Evolutionary conservation across 2,113 vertebrate species (phyloP).

Genomic region (Ameiurus melas): DNA sequence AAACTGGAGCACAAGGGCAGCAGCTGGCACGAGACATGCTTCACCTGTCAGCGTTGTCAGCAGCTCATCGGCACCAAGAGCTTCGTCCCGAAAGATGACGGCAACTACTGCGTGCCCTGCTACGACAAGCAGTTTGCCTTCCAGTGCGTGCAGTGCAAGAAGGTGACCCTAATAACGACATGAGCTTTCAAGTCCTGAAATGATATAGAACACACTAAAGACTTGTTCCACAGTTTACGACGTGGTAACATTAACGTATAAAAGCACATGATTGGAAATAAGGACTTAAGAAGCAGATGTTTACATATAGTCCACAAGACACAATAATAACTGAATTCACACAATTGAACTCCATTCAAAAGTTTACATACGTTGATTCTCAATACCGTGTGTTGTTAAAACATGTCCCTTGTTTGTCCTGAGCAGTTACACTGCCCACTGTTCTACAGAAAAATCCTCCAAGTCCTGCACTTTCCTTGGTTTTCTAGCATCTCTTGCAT

Average conservation of each 20-base stretch:
- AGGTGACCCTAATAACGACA: not conserved
- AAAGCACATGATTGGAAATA: not conserved
- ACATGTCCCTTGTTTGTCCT: too few relatives aligned
- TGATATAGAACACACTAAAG: not conserved
- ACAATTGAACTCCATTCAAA: too few relatives aligned
- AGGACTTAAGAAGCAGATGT: too few relatives aligned
- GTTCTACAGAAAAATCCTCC: too few relatives aligned
- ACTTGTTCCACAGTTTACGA: not conserved
- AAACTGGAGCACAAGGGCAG: conserved; percentile 10
- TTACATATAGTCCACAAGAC: too few relatives aligned
- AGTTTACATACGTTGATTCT: too few relatives aligned
- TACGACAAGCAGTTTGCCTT: conserved; percentile 3
- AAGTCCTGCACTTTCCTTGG: too few relatives aligned
- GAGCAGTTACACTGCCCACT: too few relatives aligned
- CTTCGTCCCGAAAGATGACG: not conserved
- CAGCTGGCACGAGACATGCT: conserved; percentile 8
- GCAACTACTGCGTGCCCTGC: conserved; percentile 3
- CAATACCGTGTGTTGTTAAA: too few relatives aligned
- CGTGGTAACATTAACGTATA: not conserved
- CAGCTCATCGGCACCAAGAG: not conserved
- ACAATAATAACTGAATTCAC: too few relatives aligned
- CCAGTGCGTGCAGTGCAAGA: conserved; percentile 7
- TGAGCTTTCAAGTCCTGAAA: not conserved
- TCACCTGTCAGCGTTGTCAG: not conserved
- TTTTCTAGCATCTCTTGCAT: too few relatives aligned